Evolutionary conservation across 1,140 invertebrate species (phyloP).

Genomic region (Lerema accius): DNA sequence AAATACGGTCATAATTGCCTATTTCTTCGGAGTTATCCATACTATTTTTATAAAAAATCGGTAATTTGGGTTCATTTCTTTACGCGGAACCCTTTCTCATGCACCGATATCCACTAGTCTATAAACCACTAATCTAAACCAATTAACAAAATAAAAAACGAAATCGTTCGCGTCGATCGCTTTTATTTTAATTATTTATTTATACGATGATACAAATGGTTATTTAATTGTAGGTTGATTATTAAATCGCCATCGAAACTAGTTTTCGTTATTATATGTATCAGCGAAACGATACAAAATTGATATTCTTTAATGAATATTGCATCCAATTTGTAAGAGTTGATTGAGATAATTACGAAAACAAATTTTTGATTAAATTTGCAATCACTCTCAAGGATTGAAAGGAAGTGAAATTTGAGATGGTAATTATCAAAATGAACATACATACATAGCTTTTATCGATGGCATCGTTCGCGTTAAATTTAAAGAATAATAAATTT

Average conservation of each 20-base stretch:
- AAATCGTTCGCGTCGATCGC: slow-evolving; percentile 5
- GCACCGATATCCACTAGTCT: no score
- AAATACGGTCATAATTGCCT: no score
- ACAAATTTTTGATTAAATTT: neutral
- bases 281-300: slow-evolving; percentile 14
- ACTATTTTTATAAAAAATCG: no score
- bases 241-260: slow-evolving; percentile 26
- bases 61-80: no score
- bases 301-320: slow-evolving; percentile 19
- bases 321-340: slow-evolving; percentile 13
- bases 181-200: slow-evolving; percentile 34
- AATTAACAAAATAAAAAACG: slow-evolving; percentile 8
- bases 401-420: neutral
- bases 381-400: neutral
- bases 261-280: slow-evolving; percentile 32
- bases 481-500: no score
- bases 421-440: no score
- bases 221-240: slow-evolving; percentile 23
- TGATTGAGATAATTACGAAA: neutral
- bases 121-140: neutral
- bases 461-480: no score
- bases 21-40: no score
- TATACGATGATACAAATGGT: slow-evolving; percentile 26
- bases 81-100: neutral
- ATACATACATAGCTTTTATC: no score